A percentile compares a stretch with the other conserved stretches of the same genome.
These are phyloP conservation scores for Cybosia mesomella DNA, from an alignment of 2,888 invertebrate genomes.

Conservation along the genomic window DNA sequence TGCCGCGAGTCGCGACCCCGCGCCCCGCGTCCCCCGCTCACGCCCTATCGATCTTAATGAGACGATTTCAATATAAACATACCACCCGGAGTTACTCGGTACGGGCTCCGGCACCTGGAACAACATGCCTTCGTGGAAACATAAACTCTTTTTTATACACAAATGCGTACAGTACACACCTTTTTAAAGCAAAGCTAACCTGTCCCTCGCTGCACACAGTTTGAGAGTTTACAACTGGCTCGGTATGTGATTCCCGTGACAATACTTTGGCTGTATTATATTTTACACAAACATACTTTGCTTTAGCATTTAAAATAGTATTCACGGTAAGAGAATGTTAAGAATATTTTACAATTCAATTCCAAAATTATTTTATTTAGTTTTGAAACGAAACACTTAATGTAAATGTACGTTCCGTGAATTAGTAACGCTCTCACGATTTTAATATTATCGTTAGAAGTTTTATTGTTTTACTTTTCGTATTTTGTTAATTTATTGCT, in stretches of 20 bases:
- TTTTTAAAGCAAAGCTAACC: constrained; percentile 9
- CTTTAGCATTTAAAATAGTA: constrained; percentile 14
- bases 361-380: constrained; percentile 15
- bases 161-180: neutral
- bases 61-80: constrained; percentile 26
- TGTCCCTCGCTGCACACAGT: constrained; percentile 16
- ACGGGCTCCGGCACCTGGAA: constrained; percentile 13
- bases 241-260: constrained; percentile 6
- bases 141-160: constrained; percentile 11
- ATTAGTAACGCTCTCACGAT: constrained; percentile 34
- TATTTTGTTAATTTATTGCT: constrained; percentile 16
- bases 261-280: constrained; percentile 3
- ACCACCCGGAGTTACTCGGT: constrained; percentile 20
- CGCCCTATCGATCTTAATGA: constrained; percentile 47
- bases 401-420: constrained; percentile 24
- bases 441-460: constrained; percentile 14
- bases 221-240: constrained; percentile 11
- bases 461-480: constrained; percentile 17
- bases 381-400: constrained; percentile 25
- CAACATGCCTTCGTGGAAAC: constrained; percentile 20
- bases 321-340: constrained; percentile 14
- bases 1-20: neutral
- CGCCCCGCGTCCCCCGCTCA: constrained; percentile 11
- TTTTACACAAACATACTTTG: neutral
- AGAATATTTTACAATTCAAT: constrained; percentile 16